Base-by-base conservation (phyloP, 2,888 invertebrate genomes). In the Drosophila meridionalis region DNA sequence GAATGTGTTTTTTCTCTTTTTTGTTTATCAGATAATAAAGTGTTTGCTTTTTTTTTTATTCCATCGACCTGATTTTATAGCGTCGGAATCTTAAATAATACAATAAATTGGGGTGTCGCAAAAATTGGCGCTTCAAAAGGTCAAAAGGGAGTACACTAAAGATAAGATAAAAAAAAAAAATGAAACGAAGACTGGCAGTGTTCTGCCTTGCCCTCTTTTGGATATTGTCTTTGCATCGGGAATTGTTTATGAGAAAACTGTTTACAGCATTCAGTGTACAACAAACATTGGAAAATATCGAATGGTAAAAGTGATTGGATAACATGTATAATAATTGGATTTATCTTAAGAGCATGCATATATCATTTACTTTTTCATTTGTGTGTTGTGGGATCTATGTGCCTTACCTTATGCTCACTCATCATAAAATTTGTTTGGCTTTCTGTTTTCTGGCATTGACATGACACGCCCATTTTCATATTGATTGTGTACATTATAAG, bases 341-440 rank as follows among this genome's bases (percentile, higher is more conserved):
- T 66, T 60, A 80, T 77, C 77, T 78, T 80, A 71, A 67, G 72
- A 81, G 82, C 78, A 78, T 78, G 78, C 78, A 78, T 73, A 78
- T 72, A 78, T 77, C 65, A 53, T 69, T 66, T 81, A 77, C 63
- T 77, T 64, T 69, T 71, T 71, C 62, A 53, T 63, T 80, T 80
- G 66, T 76, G 77, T 80, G 73, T 70, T 48, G 62, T 77, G 80
- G 81, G 77, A 78, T 78, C 80, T 78, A 78, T 78, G 81, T 77
- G 72, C 77, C 93, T 89, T 93, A 93, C 93, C 93, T 93, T 93
- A 93, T 93, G 93, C 93, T 93, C 93, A 93, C 93, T 90, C 90
- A 89, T 89, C 89, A 87, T 80, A 89, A 59, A 85, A 75, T 87
- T 85, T 89, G 82, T 83, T 80, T 85, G 86, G 89, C 90, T 88